Base-by-base conservation (phyloP, 1,140 invertebrate species). In the Pogonus chalceus region DNA sequence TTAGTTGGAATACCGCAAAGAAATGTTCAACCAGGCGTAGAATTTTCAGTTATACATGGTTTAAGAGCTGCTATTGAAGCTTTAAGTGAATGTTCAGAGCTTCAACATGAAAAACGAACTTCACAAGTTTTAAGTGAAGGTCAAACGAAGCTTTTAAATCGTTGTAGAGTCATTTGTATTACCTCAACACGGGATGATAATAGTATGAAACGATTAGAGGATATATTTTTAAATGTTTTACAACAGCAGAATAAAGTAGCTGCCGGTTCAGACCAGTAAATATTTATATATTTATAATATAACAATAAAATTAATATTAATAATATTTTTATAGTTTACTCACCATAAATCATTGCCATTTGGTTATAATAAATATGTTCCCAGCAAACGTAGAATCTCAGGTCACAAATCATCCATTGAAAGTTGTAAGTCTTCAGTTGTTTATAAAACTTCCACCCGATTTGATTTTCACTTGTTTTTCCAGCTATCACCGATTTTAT, bases 281-380 rank as follows among this genome's bases (percentile, higher is more conserved):
- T 18, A 14, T 20, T 51, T 3, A 4, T 51, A 20, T 10, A 23
- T 23, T 21, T 1, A n/a, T 49, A 21, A 26, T 3, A 10, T 43
- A 18, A 10, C 3, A 43, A 43, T 43, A 4, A 9, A 49, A 20
- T 48, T 39, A 47, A 52, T 26, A 22, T 48, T 10, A 50, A 43
- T 35, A 53, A 56, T 60, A 60, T 64, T 54, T 59, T 78, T 78
- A 62, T 66, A 86, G 85, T 58, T 73, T 84, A 50, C 67, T 92
- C 51, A 72, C 79, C 2, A 84, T 96, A 56, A 81, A 92, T 69
- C 82, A 90, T 67, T 93, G 90, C 65, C 90, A 95, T 68, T 72
- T 96, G 48, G 85, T 94, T 2, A 83, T 95, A 59, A 76, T 96
- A 1, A 93, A 95, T 71, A 84, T 92, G 20, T 85, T 84, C 62